Conservation (phyloP, 2,113 vertebrate genomes). For the Cheirogaleus medius region DNA sequence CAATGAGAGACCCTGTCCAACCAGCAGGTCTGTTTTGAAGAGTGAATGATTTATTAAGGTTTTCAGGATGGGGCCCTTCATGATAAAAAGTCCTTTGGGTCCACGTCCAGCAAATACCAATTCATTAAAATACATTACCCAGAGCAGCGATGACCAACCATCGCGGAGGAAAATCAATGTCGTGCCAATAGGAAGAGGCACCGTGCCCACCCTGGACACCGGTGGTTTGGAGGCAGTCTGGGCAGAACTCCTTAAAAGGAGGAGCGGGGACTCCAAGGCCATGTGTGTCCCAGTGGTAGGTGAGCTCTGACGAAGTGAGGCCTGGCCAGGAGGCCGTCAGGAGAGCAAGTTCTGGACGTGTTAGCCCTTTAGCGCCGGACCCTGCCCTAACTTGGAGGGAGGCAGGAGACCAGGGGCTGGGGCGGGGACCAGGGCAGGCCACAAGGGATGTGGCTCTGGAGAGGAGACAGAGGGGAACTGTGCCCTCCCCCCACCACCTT, state of each 20-base stretch:
- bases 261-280: not conserved
- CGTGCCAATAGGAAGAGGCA: not conserved
- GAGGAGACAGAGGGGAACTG: not conserved
- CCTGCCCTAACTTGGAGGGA: not conserved
- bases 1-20: not conserved
- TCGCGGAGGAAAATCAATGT: not conserved
- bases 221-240: not conserved
- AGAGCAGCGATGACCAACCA: not conserved
- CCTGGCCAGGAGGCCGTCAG: not conserved
- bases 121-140: conserved; percentile 52
- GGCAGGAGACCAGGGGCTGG: not conserved
- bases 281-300: not conserved
- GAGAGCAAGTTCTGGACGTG: not conserved
- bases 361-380: not conserved
- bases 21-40: not conserved
- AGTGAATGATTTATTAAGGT: conserved; percentile 11
- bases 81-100: conserved; percentile 53
- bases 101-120: conserved; percentile 13
- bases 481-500: not conserved
- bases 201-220: not conserved
- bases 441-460: not conserved
- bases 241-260: not conserved
- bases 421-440: not conserved
- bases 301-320: not conserved
- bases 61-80: not conserved